These are phyloP conservation scores for Tubulanus polymorphus DNA, from an alignment of 2,888 invertebrate genomes.

Conservation along the genomic window DNA sequence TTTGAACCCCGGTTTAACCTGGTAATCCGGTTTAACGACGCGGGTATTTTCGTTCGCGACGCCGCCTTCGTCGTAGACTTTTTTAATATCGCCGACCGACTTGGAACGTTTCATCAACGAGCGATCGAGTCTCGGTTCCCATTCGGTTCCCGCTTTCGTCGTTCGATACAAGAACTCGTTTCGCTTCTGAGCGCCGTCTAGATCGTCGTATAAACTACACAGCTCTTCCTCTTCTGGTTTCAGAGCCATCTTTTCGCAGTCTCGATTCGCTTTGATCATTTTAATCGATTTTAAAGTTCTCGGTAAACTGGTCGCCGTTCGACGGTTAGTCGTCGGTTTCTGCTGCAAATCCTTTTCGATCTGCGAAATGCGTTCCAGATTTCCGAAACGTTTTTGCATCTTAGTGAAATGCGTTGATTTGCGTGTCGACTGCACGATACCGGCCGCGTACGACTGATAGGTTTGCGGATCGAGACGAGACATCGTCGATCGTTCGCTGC, in stretches of 20 bases:
- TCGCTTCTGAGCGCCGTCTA: constrained; percentile 74
- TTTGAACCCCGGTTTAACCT: constrained; percentile 11
- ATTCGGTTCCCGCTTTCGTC: constrained; percentile 69
- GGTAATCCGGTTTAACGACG: background rate
- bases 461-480: constrained; percentile 40
- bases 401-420: constrained; percentile 79
- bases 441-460: constrained; percentile 49
- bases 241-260: constrained; percentile 13
- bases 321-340: too few species aligned
- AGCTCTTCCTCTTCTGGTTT: constrained; percentile 67
- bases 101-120: constrained; percentile 78
- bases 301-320: background rate
- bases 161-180: constrained; percentile 78
- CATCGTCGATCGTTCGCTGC: constrained; percentile 41
- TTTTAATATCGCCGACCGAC: constrained; percentile 76
- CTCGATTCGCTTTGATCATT: background rate
- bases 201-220: constrained; percentile 69
- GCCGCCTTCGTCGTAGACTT: constrained; percentile 22
- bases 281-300: background rate
- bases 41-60: background rate
- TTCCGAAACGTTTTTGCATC: constrained; percentile 78
- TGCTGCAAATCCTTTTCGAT: constrained; percentile 25
- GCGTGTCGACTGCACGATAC: constrained; percentile 61
- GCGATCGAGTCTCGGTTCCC: constrained; percentile 68
- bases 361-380: constrained; percentile 78